These are phyloP conservation scores for Datnioides undecimradiatus DNA, from an alignment of 2,113 vertebrate species.

Conservation along the genomic window DNA sequence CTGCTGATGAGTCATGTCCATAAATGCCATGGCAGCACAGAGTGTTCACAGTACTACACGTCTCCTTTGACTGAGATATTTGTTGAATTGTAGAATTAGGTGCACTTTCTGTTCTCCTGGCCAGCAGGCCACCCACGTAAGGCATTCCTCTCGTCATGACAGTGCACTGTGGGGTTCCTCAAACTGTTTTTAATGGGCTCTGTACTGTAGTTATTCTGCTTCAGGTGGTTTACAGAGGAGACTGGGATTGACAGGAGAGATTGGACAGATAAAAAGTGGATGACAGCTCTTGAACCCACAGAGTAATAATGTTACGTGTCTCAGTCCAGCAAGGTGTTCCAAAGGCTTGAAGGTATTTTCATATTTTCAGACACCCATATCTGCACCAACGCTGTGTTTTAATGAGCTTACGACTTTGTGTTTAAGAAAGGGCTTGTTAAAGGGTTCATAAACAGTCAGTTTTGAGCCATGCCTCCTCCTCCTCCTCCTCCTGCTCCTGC, in stretches of 20 bases:
- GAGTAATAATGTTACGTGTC: conserved; percentile 4
- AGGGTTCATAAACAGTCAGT: background rate
- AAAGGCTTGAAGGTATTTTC: conserved; percentile 18
- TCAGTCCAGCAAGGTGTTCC: conserved; percentile 4
- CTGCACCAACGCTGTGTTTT: conserved; percentile 10
- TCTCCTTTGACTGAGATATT: conserved; percentile 52
- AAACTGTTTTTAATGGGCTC: conserved; percentile 26
- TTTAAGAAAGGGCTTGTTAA: conserved; percentile 23
- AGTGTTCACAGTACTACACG: conserved; percentile 39
- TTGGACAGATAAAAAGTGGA: conserved; percentile 29
- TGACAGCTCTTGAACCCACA: conserved; percentile 17
- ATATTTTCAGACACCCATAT: conserved; percentile 24
- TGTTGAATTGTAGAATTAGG: conserved; percentile 36
- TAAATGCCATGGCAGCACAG: conserved; percentile 73
- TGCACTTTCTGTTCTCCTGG: conserved; percentile 42
- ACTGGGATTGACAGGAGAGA: conserved; percentile 17
- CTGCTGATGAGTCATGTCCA: conserved; percentile 42
- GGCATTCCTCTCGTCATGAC: conserved; percentile 30
- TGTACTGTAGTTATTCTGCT: conserved; percentile 37
- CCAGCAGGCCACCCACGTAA: conserved; percentile 62
- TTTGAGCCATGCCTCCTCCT: background rate
- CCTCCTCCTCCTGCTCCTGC: background rate
- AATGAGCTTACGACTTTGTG: conserved; percentile 27
- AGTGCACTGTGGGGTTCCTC: conserved; percentile 18
- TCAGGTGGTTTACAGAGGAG: conserved; percentile 29